These are phyloP conservation scores for Australoheros scitulus DNA, from an alignment of 2,113 vertebrate genomes.

Conservation along the genomic window DNA sequence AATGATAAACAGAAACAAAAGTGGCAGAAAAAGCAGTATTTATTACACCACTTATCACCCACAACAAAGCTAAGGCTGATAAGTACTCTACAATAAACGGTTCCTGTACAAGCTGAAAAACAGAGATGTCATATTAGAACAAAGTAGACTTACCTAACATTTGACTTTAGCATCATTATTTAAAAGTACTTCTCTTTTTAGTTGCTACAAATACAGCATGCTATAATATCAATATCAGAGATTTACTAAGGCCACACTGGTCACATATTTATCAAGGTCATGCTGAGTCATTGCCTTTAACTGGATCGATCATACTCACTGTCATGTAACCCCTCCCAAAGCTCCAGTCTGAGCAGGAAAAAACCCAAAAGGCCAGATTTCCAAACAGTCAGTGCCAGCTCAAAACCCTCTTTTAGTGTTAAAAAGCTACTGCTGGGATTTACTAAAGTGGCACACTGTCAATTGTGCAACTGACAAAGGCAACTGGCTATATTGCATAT, in stretches of 20 bases:
- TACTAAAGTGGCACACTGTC: too few relatives aligned
- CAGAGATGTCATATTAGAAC: background rate
- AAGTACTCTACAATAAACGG: background rate
- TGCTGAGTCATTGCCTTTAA: background rate
- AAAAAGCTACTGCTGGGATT: background rate
- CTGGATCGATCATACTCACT: background rate
- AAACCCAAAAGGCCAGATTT: too few relatives aligned
- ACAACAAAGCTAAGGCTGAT: background rate
- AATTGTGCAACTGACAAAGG: too few relatives aligned
- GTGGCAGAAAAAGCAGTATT: background rate
- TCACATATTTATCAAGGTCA: background rate
- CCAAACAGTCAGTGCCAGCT: background rate
- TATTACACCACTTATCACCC: background rate
- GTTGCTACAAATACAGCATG: background rate
- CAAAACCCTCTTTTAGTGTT: background rate
- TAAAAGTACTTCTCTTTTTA: too few relatives aligned
- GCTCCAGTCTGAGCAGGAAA: background rate
- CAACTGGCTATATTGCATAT: background rate
- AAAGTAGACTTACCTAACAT: background rate
- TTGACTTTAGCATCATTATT: too few relatives aligned
- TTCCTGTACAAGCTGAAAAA: accelerated
- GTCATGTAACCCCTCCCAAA: background rate
- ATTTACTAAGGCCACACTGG: background rate
- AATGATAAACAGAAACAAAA: background rate
- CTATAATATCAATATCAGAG: background rate